These are phyloP conservation scores for Notospermus geniculatus DNA, from an alignment of 1,140 invertebrate genomes.

Conservation along the genomic window DNA sequence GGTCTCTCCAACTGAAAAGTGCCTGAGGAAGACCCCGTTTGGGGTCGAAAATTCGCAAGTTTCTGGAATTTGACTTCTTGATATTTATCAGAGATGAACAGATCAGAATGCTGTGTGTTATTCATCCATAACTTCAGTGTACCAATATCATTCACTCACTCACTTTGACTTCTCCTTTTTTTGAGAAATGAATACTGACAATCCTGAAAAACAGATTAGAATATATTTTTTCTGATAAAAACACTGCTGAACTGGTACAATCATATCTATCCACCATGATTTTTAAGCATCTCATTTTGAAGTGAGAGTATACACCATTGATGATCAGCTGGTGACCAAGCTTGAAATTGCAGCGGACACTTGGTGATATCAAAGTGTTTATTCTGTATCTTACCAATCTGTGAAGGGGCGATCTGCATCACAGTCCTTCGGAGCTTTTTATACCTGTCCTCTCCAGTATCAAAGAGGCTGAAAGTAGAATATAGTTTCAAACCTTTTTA, in stretches of 20 bases:
- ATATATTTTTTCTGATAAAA: slow-evolving; percentile 1
- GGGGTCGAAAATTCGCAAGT: too few species aligned
- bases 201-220: slow-evolving; percentile 26
- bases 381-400: slow-evolving; percentile 31
- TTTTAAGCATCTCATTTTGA: too few species aligned
- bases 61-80: too few species aligned
- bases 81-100: too few species aligned
- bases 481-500: slow-evolving; percentile 23
- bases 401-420: slow-evolving; percentile 55
- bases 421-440: slow-evolving; percentile 61
- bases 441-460: slow-evolving; percentile 65
- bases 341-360: too few species aligned
- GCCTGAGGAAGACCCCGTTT: too few species aligned
- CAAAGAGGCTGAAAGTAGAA: slow-evolving; percentile 67
- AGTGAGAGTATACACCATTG: too few species aligned
- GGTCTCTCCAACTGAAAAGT: too few species aligned
- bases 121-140: background rate
- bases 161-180: slow-evolving; percentile 27
- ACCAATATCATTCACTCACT: background rate
- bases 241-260: too few species aligned
- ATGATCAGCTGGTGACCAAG: too few species aligned
- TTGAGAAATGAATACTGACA: slow-evolving; percentile 33
- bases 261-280: too few species aligned
- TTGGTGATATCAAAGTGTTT: too few species aligned
- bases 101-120: background rate